Conservation (phyloP, 2,888 invertebrate genomes). For the Diarsia mendica region DNA sequence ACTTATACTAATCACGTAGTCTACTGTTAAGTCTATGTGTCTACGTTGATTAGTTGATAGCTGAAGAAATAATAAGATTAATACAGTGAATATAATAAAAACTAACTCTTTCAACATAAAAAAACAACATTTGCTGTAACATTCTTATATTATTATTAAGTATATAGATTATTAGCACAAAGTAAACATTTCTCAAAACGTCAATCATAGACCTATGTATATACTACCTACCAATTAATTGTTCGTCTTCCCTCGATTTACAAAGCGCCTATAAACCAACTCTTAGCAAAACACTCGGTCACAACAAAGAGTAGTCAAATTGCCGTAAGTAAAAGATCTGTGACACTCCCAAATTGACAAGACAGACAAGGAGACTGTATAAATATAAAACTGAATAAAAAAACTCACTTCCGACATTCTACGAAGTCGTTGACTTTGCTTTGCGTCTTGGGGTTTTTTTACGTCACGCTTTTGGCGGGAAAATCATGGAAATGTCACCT, state of each 20-base stretch:
- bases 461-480: slow-evolving; percentile 70
- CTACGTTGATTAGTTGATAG: no score
- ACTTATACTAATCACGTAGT: no score
- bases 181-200: not conserved
- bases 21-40: no score
- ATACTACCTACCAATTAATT: not conserved
- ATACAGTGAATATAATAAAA: no score
- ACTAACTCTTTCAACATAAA: not conserved
- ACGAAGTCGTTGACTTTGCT: slow-evolving; percentile 74
- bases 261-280: slow-evolving; percentile 50
- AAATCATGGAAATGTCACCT: slow-evolving; percentile 80
- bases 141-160: not conserved
- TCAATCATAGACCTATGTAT: not conserved
- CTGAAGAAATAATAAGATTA: no score
- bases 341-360: slow-evolving; percentile 71
- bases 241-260: not conserved
- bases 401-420: slow-evolving; percentile 73
- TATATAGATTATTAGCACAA: no score
- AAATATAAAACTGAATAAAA: slow-evolving; percentile 77
- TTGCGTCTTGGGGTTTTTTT: slow-evolving; percentile 68
- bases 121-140: not conserved
- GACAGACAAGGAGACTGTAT: slow-evolving; percentile 74
- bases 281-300: slow-evolving; percentile 52
- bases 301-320: slow-evolving; percentile 58
- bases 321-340: slow-evolving; percentile 75